Evolutionary conservation across 2,797 vertebrate species (phyloP), one percentile per base, ranked within the genome.

Genomic region (Muscicapa comitata): DNA sequence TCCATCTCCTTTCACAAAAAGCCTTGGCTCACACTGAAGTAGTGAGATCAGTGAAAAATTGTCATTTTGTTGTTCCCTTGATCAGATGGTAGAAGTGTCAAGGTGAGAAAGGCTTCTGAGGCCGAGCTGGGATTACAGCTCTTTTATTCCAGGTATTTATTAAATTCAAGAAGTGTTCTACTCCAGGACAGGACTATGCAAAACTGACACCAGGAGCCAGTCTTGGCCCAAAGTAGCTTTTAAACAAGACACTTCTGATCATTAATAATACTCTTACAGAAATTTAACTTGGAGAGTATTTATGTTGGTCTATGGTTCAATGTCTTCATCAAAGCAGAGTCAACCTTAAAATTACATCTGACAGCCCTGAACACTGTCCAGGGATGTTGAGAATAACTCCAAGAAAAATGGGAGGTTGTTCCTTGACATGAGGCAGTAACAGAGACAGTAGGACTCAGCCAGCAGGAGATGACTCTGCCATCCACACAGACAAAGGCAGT

Each of bases 341-440:
- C n/a, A 68, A 4, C 23, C 58, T 73, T 35, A 58, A 76, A 82
- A 48, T 67, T 63, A 43, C 8, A 71, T 75, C 37, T 29, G 20
- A 18, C 23, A 43, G 40, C 25, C 25, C 68, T 77, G 35, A 31
- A 55, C 28, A 19, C 28, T 53, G 17, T 33, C 23, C 53, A 43
- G 53, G 17, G 33, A 55, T 67, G 25, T 0, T 65, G 25, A 50
- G 43, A 88, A 55, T 47, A 76, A 33, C 35, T 88, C n/a, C 35
- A 45, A 63, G 57, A 51, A 31, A 62, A 66, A 8, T 0, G 7
- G 20, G 23, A 73, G 29, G 21, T 51, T 75, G 13, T 42, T 68
- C 37, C 29, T n/a, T 3, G 0, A 7, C 0, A 1, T 14, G 19
- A 58, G 67, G n/a, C 17, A 24, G 25, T 63, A 13, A 70, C 38